Evolutionary conservation across 2,888 invertebrate species (phyloP), one percentile per base, ranked within the genome.

Genomic region (Euclidia mi): DNA sequence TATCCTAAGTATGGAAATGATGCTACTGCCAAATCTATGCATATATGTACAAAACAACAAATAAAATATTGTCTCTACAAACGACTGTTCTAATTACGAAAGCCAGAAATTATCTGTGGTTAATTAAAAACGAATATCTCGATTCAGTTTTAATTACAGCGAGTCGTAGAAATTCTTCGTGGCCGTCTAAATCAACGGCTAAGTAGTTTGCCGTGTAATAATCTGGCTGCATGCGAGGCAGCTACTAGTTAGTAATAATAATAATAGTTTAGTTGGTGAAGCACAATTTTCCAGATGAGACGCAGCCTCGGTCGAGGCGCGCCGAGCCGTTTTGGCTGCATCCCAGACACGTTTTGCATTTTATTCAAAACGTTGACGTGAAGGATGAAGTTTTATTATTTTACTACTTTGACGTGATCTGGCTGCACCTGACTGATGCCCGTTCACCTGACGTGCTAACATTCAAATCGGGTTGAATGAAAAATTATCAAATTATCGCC

Each of bases 371-470:
- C 88, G 93, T 89, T 91, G 92, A 92, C 90, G 89, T 88, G 87
- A 84, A 91, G 91, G 89, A 92, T 92, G 89, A 89, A 92, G 88
- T 93, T 92, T 90, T 94, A 94, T 94, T 94, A 92, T 94, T 94
- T 93, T 94, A 94, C 89, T 90, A 91, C 90, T 86, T 83, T 83
- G 74, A 91, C 94, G 94, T 94, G 94, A 89, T 85, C 82, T 66
- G 93, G 87, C 85, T 93, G 79, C 85, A 88, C 84, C 85, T 85
- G 85, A 81, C 76, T 67, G 75, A 71, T 48, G 66, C 55, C 28
- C 29, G 43, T 44, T 44, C 62, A 66, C 66, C 73, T 60, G 59
- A 69, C 56, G 62, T 69, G 56, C 52, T 65, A 65, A 62, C 65
- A 68, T 71, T 69, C 63, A 64, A 68, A 71, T 65, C 53, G 56